Percentiles rank a stretch among this genome's conserved stretches.
These are phyloP conservation scores for Heliocidaris tuberculata DNA, from an alignment of 35 echinoderm and acorn worm genomes.

Conservation along the genomic window DNA sequence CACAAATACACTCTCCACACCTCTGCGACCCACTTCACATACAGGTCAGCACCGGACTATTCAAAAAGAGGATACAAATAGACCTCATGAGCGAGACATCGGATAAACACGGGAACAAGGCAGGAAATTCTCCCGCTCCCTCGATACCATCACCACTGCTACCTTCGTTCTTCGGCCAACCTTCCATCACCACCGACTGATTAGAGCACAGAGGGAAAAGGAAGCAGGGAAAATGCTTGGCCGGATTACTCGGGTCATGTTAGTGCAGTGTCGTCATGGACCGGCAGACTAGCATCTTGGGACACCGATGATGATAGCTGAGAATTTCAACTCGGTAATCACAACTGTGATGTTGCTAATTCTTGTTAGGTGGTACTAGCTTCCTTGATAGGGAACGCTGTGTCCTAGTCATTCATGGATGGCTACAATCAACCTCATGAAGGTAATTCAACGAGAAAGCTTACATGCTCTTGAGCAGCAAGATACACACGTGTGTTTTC, in stretches of 20 bases:
- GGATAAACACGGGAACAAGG: neutral
- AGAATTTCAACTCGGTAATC: neutral
- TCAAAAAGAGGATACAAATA: neutral
- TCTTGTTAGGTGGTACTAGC: neutral
- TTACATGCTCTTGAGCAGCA: neutral
- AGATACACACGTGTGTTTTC: neutral
- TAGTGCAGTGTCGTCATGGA: neutral
- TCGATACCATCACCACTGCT: neutral
- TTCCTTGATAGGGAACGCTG: neutral
- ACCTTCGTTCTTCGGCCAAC: neutral
- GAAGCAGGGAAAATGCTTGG: neutral
- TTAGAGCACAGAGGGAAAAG: neutral
- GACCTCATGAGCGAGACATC: neutral
- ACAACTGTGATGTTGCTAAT: constrained; percentile 11
- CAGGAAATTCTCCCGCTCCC: neutral
- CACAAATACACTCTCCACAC: neutral
- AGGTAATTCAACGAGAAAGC: neutral
- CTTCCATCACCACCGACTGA: constrained; percentile 23
- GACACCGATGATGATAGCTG: neutral
- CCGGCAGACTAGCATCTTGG: neutral
- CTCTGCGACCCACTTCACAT: neutral
- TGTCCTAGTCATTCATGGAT: neutral
- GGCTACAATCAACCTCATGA: neutral
- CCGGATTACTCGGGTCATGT: constrained; percentile 26
- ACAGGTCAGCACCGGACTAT: neutral